phyloP scores from a whole-genome alignment of 1,140 invertebrate genomes.

The Thaumatotibia leucotreta region DNA sequence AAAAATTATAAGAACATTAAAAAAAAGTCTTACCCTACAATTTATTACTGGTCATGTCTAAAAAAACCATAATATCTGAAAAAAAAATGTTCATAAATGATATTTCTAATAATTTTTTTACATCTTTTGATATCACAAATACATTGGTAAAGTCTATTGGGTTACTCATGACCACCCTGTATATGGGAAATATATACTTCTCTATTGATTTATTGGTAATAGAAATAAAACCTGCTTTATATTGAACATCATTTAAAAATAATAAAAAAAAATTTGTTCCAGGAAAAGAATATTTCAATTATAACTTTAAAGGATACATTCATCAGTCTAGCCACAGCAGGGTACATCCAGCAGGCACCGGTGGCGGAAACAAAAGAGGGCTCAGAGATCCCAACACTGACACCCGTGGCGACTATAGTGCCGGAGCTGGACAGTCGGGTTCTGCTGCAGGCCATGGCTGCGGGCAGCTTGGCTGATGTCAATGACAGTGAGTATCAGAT shows the following conservation, averaged over 20 bases:
- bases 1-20: too few relatives aligned
- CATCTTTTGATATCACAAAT: too few relatives aligned
- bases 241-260: background rate
- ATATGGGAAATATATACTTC: too few relatives aligned
- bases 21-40: too few relatives aligned
- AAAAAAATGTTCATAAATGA: too few relatives aligned
- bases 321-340: slow-evolving; percentile 63
- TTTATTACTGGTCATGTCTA: too few relatives aligned
- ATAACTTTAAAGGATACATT: slow-evolving; percentile 63
- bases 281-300: slow-evolving; percentile 67
- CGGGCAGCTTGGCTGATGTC: slow-evolving; percentile 37
- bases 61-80: too few relatives aligned
- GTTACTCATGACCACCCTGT: too few relatives aligned
- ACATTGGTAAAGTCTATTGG: too few relatives aligned
- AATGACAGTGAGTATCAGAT: slow-evolving; percentile 61
- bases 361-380: slow-evolving; percentile 57
- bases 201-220: too few relatives aligned
- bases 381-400: slow-evolving; percentile 53
- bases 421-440: slow-evolving; percentile 72
- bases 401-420: slow-evolving; percentile 63
- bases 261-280: slow-evolving; percentile 23
- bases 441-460: slow-evolving; percentile 45
- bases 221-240: too few relatives aligned
- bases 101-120: too few relatives aligned
- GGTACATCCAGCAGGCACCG: slow-evolving; percentile 64